Evolutionary conservation across 2,113 vertebrate species (phyloP).

Genomic region (Catharus minimus): DNA sequence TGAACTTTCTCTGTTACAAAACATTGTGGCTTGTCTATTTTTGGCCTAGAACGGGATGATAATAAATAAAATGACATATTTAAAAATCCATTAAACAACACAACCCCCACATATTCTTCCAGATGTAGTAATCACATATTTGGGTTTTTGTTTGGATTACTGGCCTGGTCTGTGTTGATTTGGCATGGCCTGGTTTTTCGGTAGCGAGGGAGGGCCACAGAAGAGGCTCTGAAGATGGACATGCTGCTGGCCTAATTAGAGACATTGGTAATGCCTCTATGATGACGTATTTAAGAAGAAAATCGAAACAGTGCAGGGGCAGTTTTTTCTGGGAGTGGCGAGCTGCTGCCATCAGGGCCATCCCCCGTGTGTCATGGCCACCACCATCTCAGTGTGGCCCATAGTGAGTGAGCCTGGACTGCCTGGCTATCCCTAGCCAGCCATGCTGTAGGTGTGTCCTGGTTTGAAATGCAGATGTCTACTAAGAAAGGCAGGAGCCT

Average conservation of each 20-base stretch:
- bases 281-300: not conserved
- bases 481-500: too few relatives aligned
- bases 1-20: not conserved
- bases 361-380: accelerated
- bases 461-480: too few relatives aligned
- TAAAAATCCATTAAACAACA: not conserved
- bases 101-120: not conserved
- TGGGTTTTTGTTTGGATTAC: not conserved
- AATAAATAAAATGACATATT: not conserved
- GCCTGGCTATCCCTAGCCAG: not conserved
- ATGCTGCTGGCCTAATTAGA: not conserved
- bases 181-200: not conserved
- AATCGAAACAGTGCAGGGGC: not conserved
- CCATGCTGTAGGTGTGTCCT: too few relatives aligned
- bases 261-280: not conserved
- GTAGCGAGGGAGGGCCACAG: too few relatives aligned
- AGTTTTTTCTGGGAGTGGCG: not conserved
- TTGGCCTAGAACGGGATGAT: not conserved
- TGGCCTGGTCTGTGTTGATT: not conserved
- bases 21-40: not conserved
- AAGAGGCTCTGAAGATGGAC: not conserved
- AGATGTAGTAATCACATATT: not conserved
- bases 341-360: accelerated
- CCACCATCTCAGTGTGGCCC: accelerated
- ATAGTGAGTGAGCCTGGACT: accelerated